These are phyloP conservation scores for Trachops cirrhosus DNA, from an alignment of 2,797 vertebrate species.

Conservation along the genomic window DNA sequence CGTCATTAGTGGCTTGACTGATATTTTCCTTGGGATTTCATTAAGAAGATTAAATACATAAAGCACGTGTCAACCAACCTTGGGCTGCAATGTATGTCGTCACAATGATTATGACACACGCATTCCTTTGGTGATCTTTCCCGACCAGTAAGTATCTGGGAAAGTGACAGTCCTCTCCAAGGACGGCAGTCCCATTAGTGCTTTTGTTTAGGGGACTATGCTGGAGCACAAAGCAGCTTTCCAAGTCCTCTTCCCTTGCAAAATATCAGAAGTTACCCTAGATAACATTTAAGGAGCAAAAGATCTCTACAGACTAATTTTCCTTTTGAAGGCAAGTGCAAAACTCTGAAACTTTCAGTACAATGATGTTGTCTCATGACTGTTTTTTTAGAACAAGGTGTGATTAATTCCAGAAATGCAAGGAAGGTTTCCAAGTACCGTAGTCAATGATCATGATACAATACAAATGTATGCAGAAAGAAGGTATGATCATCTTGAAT, in stretches of 20 bases:
- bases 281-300: background rate
- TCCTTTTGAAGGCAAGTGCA: background rate
- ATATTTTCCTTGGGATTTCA: constrained; percentile 63
- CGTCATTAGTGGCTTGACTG: constrained; percentile 27
- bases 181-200: background rate
- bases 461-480: background rate
- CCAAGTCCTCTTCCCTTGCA: background rate
- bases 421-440: background rate
- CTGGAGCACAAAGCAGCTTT: background rate
- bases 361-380: background rate
- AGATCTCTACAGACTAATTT: background rate
- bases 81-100: background rate
- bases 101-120: background rate
- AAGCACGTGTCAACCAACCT: background rate
- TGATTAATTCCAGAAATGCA: background rate
- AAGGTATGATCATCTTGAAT: background rate
- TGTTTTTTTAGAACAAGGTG: background rate
- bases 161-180: background rate
- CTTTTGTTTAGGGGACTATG: background rate
- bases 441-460: background rate
- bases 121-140: background rate
- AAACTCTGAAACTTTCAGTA: background rate
- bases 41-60: constrained; percentile 52
- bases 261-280: background rate
- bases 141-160: background rate